Evolutionary conservation across 2,113 vertebrate species (phyloP).

Genomic region (Daubentonia madagascariensis): DNA sequence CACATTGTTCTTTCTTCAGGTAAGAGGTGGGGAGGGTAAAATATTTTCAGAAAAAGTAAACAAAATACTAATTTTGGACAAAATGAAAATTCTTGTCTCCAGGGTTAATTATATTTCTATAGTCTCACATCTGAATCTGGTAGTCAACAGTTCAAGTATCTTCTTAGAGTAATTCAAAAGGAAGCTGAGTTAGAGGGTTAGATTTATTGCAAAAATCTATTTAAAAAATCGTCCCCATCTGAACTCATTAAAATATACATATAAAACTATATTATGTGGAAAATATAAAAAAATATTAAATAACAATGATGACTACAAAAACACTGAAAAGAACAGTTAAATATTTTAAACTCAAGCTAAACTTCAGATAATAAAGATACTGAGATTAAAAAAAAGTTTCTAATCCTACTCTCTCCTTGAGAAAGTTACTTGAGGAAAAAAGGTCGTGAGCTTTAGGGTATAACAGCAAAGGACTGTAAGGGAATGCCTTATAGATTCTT

Average conservation of each 20-base stretch:
- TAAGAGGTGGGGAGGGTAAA: not conserved
- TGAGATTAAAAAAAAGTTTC: not conserved
- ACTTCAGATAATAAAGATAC: constrained; percentile 7
- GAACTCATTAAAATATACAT: constrained; percentile 6
- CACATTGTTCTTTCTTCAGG: constrained; percentile 28
- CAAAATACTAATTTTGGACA: not conserved
- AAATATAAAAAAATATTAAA: not conserved
- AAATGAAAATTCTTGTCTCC: not conserved
- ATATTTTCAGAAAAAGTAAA: constrained; percentile 22
- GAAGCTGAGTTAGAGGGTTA: not conserved
- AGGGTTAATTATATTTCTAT: not conserved
- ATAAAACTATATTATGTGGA: not conserved
- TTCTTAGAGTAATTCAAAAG: constrained; percentile 31
- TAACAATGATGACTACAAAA: constrained; percentile 19
- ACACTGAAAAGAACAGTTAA: constrained; percentile 7
- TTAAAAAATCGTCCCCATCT: not conserved
- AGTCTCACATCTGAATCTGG: not conserved
- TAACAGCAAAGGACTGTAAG: not conserved
- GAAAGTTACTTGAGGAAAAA: not conserved
- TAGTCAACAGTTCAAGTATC: not conserved
- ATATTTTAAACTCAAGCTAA: constrained; percentile 35
- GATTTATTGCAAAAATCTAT: not conserved
- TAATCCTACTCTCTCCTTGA: not conserved
- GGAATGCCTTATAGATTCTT: not conserved
- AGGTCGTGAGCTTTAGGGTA: not conserved